Evolutionary conservation across 2,797 vertebrate species (phyloP).

Genomic region (Schizothorax lantsangensis): DNA sequence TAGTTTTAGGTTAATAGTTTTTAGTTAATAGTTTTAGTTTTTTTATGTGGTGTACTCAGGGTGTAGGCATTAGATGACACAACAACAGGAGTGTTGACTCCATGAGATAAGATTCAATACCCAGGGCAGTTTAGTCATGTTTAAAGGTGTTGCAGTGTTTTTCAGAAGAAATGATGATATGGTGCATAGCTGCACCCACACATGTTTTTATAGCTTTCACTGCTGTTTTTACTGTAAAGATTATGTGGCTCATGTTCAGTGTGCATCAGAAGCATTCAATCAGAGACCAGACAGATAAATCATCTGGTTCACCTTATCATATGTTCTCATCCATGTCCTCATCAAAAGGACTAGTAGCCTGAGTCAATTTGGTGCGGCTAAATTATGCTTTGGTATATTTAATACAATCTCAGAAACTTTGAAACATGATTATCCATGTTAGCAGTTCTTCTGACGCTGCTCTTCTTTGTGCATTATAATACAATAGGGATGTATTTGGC

Average conservation of each 20-base stretch:
- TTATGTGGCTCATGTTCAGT: background rate
- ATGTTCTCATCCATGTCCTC: background rate
- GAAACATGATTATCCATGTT: background rate
- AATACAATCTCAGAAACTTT: conserved; percentile 33
- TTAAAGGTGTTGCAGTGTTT: background rate
- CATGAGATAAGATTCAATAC: background rate
- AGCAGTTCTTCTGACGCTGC: conserved; percentile 29
- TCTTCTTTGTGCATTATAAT: conserved; percentile 37
- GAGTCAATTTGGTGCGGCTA: background rate
- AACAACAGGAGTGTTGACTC: background rate
- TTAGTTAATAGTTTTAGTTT: background rate
- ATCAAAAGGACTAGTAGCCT: background rate
- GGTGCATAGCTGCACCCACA: background rate
- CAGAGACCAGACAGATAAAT: background rate
- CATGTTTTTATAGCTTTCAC: background rate
- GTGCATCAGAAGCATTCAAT: background rate
- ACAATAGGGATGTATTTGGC: conserved; percentile 50
- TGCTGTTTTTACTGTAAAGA: background rate
- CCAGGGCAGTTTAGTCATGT: background rate
- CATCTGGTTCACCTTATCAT: background rate
- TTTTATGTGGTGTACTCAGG: background rate
- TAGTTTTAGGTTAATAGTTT: background rate
- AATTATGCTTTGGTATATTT: background rate
- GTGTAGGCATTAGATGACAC: background rate
- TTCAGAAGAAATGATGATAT: background rate